Percentiles rank a stretch among this genome's conserved stretches.
phyloP scores from a whole-genome alignment of 1,140 invertebrate genomes.

The Anoplophora glabripennis region DNA sequence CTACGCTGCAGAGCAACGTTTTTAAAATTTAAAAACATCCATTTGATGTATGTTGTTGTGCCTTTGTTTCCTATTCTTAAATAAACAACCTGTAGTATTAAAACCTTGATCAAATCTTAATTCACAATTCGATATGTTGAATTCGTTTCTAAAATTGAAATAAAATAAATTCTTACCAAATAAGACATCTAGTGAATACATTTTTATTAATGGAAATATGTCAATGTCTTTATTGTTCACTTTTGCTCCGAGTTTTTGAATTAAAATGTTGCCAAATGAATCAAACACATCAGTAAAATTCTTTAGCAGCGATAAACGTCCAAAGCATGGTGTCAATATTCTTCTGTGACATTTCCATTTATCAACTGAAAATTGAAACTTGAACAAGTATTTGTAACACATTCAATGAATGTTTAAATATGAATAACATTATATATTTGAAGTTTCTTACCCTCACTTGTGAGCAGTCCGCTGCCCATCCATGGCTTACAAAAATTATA shows the following conservation, averaged over 20 bases:
- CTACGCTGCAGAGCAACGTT: too few relatives aligned
- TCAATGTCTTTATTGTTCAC: slow-evolving; percentile 3
- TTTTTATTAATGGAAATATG: slow-evolving; percentile 14
- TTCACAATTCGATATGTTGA: too few relatives aligned
- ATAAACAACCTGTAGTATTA: too few relatives aligned
- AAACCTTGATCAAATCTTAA: too few relatives aligned
- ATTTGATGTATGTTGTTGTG: too few relatives aligned
- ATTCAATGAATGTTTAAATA: too few relatives aligned
- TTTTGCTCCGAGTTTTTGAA: background rate
- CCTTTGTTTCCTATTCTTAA: too few relatives aligned
- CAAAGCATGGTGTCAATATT: slow-evolving; percentile 17
- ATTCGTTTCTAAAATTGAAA: too few relatives aligned
- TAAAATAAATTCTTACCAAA: slow-evolving; percentile 22
- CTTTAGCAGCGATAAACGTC: background rate
- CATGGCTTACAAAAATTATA: slow-evolving; percentile 10
- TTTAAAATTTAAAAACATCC: too few relatives aligned
- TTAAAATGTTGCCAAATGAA: slow-evolving; percentile 8
- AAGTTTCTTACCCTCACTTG: slow-evolving; percentile 1
- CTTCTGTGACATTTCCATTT: slow-evolving; percentile 23
- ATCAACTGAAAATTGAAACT: too few relatives aligned
- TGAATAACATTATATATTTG: background rate
- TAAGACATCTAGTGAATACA: slow-evolving; percentile 20
- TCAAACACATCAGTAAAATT: slow-evolving; percentile 18
- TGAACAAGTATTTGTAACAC: too few relatives aligned
- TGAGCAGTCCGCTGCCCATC: slow-evolving; percentile 9